These are phyloP conservation scores for Camptogramma bilineatum DNA, from an alignment of 2,888 invertebrate genomes.

Conservation along the genomic window DNA sequence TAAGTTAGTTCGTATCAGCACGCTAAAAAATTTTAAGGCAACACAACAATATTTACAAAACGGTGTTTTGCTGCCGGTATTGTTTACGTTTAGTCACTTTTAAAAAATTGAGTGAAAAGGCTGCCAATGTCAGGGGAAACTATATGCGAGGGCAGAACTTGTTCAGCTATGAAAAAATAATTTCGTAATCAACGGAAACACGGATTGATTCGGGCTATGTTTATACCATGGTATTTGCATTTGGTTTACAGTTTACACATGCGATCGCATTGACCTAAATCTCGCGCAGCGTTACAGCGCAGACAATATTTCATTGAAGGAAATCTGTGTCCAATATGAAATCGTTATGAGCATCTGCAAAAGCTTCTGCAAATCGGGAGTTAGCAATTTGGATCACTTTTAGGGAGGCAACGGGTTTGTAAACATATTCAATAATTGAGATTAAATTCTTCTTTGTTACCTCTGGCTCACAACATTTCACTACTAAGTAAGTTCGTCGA, in stretches of 20 bases:
- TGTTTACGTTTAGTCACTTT: constrained; percentile 20
- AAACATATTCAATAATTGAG: background rate
- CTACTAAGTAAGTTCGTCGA: background rate
- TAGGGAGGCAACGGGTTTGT: background rate
- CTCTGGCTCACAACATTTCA: background rate
- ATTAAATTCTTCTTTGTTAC: background rate
- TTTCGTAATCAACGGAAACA: constrained; percentile 53
- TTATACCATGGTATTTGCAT: constrained; percentile 55
- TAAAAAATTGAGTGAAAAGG: constrained; percentile 35
- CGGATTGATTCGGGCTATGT: constrained; percentile 49
- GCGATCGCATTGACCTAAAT: constrained; percentile 66
- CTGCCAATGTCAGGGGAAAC: constrained; percentile 39
- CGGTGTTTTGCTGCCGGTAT: background rate
- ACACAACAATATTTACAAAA: constrained; percentile 7
- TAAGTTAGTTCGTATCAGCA: background rate
- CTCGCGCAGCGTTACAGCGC: constrained; percentile 43
- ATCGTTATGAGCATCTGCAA: constrained; percentile 19
- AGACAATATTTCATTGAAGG: constrained; percentile 38
- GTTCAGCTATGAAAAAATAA: constrained; percentile 38
- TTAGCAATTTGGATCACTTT: constrained; percentile 1
- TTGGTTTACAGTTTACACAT: constrained; percentile 54
- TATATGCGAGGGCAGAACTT: constrained; percentile 23
- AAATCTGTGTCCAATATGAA: constrained; percentile 27
- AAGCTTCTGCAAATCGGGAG: constrained; percentile 10
- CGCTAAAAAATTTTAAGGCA: background rate